A percentile compares a stretch with the other conserved stretches of the same genome.
Evolutionary conservation across 2,113 vertebrate genomes (phyloP).

Genomic region (Chascanopsetta lugubris): DNA sequence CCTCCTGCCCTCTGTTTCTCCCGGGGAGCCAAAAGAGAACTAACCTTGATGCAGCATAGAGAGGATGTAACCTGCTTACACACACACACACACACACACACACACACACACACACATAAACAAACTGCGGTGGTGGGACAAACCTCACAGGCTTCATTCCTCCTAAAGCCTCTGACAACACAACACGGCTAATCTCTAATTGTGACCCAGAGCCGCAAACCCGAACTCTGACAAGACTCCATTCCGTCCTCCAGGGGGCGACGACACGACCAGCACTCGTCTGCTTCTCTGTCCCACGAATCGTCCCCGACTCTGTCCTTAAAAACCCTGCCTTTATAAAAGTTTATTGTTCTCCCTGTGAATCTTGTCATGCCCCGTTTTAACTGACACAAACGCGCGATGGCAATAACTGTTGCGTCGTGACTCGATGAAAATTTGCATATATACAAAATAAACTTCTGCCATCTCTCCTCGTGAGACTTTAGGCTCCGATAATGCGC

Average conservation of each 20-base stretch:
- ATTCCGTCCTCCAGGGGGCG: neutral
- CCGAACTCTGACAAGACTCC: neutral
- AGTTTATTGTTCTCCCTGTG: too few relatives aligned
- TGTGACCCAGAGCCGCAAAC: neutral
- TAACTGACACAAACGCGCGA: too few relatives aligned
- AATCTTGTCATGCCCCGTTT: too few relatives aligned
- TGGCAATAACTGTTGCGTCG: too few relatives aligned
- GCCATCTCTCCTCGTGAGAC: too few relatives aligned
- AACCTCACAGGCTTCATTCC: conserved; percentile 18
- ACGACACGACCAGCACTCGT: neutral
- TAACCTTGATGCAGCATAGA: conserved; percentile 67
- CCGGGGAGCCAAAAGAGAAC: conserved; percentile 52
- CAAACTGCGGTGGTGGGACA: neutral
- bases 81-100: too few relatives aligned
- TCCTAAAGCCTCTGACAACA: conserved; percentile 3
- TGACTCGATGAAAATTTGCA: too few relatives aligned
- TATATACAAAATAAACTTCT: too few relatives aligned
- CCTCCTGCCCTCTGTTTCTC: conserved; percentile 68
- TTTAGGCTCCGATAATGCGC: too few relatives aligned
- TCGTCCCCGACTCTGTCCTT: neutral
- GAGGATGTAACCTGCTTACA: conserved; percentile 54
- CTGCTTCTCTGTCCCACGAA: neutral
- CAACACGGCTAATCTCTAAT: neutral
- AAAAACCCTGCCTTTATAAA: too few relatives aligned
- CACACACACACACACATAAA: conserved; percentile 28